Conservation (phyloP, 2,113 vertebrate species). For the Candoia aspera region DNA sequence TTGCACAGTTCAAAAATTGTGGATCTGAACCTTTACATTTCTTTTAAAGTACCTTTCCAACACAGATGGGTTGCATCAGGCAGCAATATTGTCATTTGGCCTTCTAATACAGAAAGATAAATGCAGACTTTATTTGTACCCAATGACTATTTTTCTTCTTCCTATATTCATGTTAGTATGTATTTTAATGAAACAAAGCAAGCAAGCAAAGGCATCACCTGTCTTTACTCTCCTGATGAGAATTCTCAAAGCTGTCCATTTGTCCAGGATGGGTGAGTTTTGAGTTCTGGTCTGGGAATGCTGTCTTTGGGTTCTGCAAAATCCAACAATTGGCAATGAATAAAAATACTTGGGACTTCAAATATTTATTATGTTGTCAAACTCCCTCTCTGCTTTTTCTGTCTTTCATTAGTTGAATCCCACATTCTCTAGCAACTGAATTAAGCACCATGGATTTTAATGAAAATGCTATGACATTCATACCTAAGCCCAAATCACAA, state of each 20-base stretch:
- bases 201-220: constrained; percentile 49
- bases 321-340: constrained; percentile 16
- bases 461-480: background rate
- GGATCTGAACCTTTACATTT: background rate
- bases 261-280: constrained; percentile 61
- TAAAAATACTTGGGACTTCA: background rate
- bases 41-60: background rate
- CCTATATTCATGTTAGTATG: background rate
- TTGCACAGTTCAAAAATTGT: background rate
- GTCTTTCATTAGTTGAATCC: constrained; percentile 28
- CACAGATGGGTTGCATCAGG: background rate
- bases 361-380: constrained; percentile 6
- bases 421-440: background rate
- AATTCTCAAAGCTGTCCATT: constrained; percentile 77
- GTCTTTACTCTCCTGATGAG: constrained; percentile 74
- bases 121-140: background rate
- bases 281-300: background rate
- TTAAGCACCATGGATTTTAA: background rate
- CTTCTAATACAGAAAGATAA: background rate
- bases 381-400: background rate
- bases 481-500: rapidly evolving
- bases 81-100: background rate
- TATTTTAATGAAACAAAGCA: background rate
- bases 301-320: constrained; percentile 34
- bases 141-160: background rate